These are phyloP conservation scores for Phyllotreta cruciferae DNA, from an alignment of 2,888 invertebrate genomes.

Conservation along the genomic window DNA sequence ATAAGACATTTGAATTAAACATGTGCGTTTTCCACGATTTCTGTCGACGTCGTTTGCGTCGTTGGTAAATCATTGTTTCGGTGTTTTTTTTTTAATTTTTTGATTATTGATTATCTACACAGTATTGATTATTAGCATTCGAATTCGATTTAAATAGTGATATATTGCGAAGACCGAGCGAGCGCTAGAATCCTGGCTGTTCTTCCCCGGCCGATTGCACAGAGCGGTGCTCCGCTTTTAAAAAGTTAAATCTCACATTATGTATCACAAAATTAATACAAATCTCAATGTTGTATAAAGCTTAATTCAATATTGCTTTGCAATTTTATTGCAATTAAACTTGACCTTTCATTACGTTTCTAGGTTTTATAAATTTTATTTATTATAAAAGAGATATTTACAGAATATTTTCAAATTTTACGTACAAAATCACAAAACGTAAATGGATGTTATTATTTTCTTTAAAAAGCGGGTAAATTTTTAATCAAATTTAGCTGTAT, in stretches of 20 bases:
- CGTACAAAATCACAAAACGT: too few species aligned
- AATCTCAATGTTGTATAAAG: too few species aligned
- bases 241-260: constrained; percentile 1
- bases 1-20: not conserved
- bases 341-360: too few species aligned
- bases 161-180: constrained; percentile 56
- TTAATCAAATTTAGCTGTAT: too few species aligned
- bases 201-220: constrained; percentile 53
- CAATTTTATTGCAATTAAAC: too few species aligned
- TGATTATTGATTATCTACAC: constrained; percentile 63
- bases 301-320: too few species aligned
- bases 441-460: too few species aligned
- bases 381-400: too few species aligned
- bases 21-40: constrained; percentile 21
- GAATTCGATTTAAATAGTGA: constrained; percentile 59
- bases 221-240: constrained; percentile 26
- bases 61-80: constrained; percentile 55
- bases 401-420: too few species aligned
- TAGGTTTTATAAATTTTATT: too few species aligned
- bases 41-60: constrained; percentile 26
- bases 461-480: too few species aligned
- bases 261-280: not conserved
- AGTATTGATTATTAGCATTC: constrained; percentile 61
- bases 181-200: constrained; percentile 46
- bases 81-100: constrained; percentile 52